phyloP scores from a whole-genome alignment of 2,888 invertebrate species.

The Thecophora atra region DNA sequence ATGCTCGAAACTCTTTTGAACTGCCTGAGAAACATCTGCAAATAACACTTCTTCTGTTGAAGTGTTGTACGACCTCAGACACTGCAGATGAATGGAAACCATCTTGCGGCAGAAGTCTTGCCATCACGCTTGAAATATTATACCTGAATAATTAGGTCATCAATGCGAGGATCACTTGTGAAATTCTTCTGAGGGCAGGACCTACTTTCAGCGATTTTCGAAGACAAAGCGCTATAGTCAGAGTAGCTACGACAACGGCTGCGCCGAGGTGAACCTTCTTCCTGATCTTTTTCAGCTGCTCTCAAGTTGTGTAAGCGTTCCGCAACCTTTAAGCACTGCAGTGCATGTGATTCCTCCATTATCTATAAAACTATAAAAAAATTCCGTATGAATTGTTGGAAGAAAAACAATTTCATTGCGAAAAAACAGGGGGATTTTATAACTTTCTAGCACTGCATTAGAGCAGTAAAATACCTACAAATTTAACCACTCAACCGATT shows the following conservation, averaged over 20 bases:
- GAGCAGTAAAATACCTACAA: too few relatives aligned
- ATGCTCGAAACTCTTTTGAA: too few relatives aligned
- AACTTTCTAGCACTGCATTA: too few relatives aligned
- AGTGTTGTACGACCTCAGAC: not conserved
- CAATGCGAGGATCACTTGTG: not conserved
- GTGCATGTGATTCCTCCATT: not conserved
- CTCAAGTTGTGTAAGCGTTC: not conserved
- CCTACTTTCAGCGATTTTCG: not conserved
- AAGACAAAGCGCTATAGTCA: not conserved
- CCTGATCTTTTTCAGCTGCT: not conserved
- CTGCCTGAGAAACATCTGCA: constrained; percentile 9
- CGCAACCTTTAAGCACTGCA: not conserved
- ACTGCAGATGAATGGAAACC: not conserved
- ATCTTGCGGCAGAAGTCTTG: not conserved
- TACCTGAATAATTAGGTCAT: not conserved
- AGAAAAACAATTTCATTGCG: too few relatives aligned
- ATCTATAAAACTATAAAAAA: too few relatives aligned
- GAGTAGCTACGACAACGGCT: not conserved
- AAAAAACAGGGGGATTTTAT: too few relatives aligned
- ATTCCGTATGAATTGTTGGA: too few relatives aligned
- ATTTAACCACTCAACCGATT: too few relatives aligned
- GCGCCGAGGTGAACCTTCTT: not conserved
- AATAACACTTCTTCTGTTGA: not conserved
- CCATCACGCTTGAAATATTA: not conserved
- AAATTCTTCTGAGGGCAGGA: not conserved